phyloP scores from a whole-genome alignment of 1,140 invertebrate genomes.

The Agrypnia vestita region DNA sequence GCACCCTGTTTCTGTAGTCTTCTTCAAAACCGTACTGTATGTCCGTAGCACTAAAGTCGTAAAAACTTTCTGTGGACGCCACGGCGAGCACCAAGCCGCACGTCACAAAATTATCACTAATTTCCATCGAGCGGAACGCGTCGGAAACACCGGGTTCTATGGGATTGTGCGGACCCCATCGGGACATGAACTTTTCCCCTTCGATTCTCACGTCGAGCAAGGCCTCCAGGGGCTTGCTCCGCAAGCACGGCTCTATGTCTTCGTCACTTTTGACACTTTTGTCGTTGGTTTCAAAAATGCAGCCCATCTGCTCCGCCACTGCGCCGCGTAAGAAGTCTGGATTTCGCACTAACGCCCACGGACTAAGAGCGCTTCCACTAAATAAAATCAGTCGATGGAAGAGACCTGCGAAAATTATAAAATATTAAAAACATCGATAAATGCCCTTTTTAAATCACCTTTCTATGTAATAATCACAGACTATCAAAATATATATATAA shows the following conservation, averaged over 20 bases:
- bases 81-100: slow-evolving; percentile 81
- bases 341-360: slow-evolving; percentile 86
- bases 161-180: slow-evolving; percentile 77
- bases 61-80: slow-evolving; percentile 83
- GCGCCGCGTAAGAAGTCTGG: slow-evolving; percentile 80
- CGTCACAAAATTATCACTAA: slow-evolving; percentile 80
- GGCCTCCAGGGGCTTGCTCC: slow-evolving; percentile 75
- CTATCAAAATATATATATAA: too few species aligned
- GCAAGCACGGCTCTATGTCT: slow-evolving; percentile 72
- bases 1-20: slow-evolving; percentile 81
- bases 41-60: slow-evolving; percentile 83
- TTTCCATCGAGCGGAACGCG: slow-evolving; percentile 78
- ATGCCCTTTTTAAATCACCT: too few species aligned
- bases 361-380: slow-evolving; percentile 90
- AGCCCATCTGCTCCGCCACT: slow-evolving; percentile 82
- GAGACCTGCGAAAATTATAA: slow-evolving; percentile 76
- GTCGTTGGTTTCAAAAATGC: slow-evolving; percentile 64
- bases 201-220: slow-evolving; percentile 79
- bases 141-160: slow-evolving; percentile 76
- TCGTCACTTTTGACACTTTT: slow-evolving; percentile 62
- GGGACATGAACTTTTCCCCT: slow-evolving; percentile 74
- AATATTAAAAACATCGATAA: slow-evolving; percentile 3
- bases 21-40: slow-evolving; percentile 86
- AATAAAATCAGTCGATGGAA: slow-evolving; percentile 89
- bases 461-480: too few species aligned